Conservation (phyloP, 2,888 invertebrate genomes). For the Pterostichus niger region DNA sequence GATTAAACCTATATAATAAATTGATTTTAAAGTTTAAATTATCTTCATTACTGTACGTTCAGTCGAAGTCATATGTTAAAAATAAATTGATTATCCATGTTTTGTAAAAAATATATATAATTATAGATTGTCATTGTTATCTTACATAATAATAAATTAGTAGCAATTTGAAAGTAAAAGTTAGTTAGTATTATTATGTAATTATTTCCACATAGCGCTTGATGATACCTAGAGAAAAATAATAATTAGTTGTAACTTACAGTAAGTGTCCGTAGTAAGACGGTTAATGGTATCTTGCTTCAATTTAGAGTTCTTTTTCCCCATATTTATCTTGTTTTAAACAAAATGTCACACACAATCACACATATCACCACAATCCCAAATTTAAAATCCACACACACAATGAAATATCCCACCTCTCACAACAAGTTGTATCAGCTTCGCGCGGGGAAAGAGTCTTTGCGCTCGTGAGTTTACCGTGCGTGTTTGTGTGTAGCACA, state of each 20-base stretch:
- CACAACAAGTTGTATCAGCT: not conserved
- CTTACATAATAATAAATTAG: too few relatives aligned
- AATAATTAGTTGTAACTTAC: slow-evolving; percentile 80
- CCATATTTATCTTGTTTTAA: slow-evolving; percentile 81
- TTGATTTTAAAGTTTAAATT: too few relatives aligned
- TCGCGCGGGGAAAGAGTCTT: not conserved
- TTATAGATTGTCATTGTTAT: too few relatives aligned
- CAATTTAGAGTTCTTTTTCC: slow-evolving; percentile 97
- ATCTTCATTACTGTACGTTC: too few relatives aligned
- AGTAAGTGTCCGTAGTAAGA: slow-evolving; percentile 95
- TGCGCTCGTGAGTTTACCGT: slow-evolving; percentile 11
- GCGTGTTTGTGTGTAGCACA: slow-evolving; percentile 8
- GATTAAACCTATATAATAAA: too few relatives aligned
- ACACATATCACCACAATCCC: slow-evolving; percentile 49
- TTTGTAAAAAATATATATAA: too few relatives aligned
- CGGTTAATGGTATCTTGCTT: slow-evolving; percentile 97
- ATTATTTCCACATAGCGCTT: too few relatives aligned
- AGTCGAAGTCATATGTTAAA: too few relatives aligned
- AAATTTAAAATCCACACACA: not conserved
- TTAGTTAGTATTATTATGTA: too few relatives aligned
- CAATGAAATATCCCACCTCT: not conserved
- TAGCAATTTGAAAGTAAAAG: too few relatives aligned
- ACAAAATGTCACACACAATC: slow-evolving; percentile 49
- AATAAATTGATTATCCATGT: too few relatives aligned
- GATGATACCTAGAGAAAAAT: not conserved